Evolutionary conservation across 2,113 vertebrate species (phyloP).

Genomic region (Galemys pyrenaicus): DNA sequence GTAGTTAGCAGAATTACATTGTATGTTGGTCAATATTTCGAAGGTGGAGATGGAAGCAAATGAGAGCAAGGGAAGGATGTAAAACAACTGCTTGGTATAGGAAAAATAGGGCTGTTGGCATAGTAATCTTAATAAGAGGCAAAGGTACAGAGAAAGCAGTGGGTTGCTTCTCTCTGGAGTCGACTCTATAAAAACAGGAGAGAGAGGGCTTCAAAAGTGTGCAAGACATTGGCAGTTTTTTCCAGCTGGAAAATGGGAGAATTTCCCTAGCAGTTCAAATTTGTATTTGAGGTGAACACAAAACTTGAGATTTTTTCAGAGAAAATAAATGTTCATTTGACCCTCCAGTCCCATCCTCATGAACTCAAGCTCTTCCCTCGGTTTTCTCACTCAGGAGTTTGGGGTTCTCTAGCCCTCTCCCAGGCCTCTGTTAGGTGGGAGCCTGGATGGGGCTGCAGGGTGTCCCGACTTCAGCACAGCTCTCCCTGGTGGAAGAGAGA

Average conservation of each 20-base stretch:
- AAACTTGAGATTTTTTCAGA: neutral
- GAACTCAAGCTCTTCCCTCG: neutral
- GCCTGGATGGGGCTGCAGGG: constrained; percentile 38
- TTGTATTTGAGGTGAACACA: neutral
- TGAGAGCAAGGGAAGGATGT: neutral
- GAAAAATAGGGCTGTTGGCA: neutral
- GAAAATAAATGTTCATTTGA: neutral
- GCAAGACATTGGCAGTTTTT: too few relatives aligned
- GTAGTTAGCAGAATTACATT: neutral
- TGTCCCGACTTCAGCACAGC: neutral
- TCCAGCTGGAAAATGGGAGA: too few relatives aligned
- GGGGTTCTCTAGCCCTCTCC: neutral
- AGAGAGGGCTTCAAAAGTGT: neutral
- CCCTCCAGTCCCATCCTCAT: neutral
- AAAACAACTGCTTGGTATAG: neutral
- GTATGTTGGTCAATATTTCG: constrained; percentile 33
- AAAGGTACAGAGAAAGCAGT: neutral
- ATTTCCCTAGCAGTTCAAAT: neutral
- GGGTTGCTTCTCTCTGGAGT: neutral
- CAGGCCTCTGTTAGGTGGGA: neutral
- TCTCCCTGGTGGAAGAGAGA: constrained; percentile 40
- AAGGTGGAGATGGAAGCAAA: neutral
- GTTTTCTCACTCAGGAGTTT: neutral
- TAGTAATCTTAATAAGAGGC: neutral
- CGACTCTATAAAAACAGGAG: neutral